phyloP scores from a whole-genome alignment of 2,113 vertebrate species.

The Alexandromys fortis region DNA sequence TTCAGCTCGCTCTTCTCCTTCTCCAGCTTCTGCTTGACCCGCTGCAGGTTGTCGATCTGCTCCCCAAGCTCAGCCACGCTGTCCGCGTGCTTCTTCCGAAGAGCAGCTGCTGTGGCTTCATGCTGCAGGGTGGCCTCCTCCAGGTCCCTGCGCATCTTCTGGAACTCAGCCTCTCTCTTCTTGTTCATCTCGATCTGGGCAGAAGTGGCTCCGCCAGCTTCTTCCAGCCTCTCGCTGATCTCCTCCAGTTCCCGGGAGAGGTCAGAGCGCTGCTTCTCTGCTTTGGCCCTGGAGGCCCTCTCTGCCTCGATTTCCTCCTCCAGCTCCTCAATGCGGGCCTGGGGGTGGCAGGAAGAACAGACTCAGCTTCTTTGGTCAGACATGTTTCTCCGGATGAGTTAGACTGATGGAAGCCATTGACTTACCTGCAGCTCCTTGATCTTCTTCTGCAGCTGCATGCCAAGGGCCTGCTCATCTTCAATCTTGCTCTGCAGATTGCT shows the following conservation, averaged over 20 bases:
- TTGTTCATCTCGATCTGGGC: slow-evolving; percentile 95
- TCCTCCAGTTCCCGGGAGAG: slow-evolving; percentile 94
- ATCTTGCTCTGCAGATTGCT: slow-evolving; percentile 88
- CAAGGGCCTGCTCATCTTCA: slow-evolving; percentile 87
- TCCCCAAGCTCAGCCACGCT: slow-evolving; percentile 92
- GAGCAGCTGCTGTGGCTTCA: slow-evolving; percentile 89
- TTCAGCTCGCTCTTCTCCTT: slow-evolving; percentile 93
- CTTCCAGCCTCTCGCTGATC: slow-evolving; percentile 93
- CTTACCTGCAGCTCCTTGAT: slow-evolving; percentile 89
- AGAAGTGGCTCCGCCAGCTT: slow-evolving; percentile 92
- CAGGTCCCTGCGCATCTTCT: slow-evolving; percentile 93
- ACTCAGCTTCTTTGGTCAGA: background rate
- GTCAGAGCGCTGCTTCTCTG: slow-evolving; percentile 92
- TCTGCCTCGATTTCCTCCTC: slow-evolving; percentile 95
- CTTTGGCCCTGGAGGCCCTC: slow-evolving; percentile 89
- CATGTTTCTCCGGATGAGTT: too few species aligned
- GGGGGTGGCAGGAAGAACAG: background rate
- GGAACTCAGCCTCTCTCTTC: slow-evolving; percentile 94
- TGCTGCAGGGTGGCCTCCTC: slow-evolving; percentile 94
- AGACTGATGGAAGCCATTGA: background rate
- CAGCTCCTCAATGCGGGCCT: slow-evolving; percentile 91
- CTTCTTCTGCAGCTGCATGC: slow-evolving; percentile 88
- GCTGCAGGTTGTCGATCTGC: slow-evolving; percentile 94
- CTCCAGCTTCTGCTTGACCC: slow-evolving; percentile 95
- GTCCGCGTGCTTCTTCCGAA: slow-evolving; percentile 93